phyloP scores from a whole-genome alignment of 2,113 vertebrate species.

The Manacus vitellinus region DNA sequence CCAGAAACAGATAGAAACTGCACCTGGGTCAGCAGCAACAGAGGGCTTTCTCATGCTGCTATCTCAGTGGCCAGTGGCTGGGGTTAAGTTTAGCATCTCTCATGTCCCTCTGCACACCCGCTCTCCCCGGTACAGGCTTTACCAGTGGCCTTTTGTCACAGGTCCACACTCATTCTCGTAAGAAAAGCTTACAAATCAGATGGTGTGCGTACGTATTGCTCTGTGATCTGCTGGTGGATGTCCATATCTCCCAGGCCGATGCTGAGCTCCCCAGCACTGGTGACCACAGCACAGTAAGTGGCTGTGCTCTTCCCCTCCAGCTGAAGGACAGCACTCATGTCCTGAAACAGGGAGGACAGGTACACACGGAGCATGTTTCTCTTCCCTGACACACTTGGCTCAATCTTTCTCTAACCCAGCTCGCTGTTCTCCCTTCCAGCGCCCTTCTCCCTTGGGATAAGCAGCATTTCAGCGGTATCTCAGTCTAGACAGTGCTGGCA shows the following conservation, averaged over 20 bases:
- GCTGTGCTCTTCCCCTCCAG: constrained; percentile 66
- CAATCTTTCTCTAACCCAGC: not conserved
- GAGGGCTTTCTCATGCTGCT: not conserved
- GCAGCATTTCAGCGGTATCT: not conserved
- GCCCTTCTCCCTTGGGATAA: not conserved
- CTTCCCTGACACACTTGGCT: not conserved
- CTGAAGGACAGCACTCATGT: constrained; percentile 48
- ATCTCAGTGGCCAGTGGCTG: not conserved
- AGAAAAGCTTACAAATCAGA: not conserved
- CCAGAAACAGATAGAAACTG: not conserved
- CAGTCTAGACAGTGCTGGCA: not conserved
- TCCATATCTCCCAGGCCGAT: constrained; percentile 91
- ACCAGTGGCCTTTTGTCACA: not conserved
- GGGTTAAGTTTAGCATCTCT: not conserved
- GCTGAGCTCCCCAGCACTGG: constrained; percentile 80
- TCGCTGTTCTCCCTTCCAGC: not conserved
- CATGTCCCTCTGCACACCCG: not conserved
- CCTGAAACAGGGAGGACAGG: constrained; percentile 42
- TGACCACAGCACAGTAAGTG: constrained; percentile 73
- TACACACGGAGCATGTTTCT: not conserved
- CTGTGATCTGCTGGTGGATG: constrained; percentile 85
- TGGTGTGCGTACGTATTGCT: constrained; percentile 77
- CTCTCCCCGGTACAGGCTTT: not conserved
- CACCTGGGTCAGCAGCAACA: not conserved
- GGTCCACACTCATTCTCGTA: fast-evolving